Conservation (phyloP, 2,797 vertebrate genomes). For the Etheostoma perlongum region DNA sequence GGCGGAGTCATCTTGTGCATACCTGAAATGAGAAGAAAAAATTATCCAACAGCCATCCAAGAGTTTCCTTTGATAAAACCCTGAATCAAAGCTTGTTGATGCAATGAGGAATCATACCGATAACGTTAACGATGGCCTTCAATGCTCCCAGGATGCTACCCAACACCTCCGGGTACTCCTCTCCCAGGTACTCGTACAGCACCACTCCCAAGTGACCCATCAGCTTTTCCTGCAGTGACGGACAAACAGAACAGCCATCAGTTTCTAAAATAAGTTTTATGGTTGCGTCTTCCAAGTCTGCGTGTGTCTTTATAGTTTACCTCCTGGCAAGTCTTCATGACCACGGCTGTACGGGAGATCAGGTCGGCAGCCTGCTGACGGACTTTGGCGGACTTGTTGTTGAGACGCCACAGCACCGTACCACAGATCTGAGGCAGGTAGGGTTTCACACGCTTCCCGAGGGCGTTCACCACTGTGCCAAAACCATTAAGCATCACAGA, state of each 20-base stretch:
- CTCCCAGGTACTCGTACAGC: slow-evolving; percentile 98
- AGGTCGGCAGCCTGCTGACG: slow-evolving; percentile 98
- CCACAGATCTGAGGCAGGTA: slow-evolving; percentile 99
- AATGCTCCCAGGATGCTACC: slow-evolving; percentile 98
- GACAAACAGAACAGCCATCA: not conserved
- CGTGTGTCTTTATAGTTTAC: slow-evolving; percentile 68
- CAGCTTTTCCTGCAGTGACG: slow-evolving; percentile 92
- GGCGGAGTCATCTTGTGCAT: slow-evolving; percentile 99
- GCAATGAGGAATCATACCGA: slow-evolving; percentile 85
- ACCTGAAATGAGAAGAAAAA: slow-evolving; percentile 76
- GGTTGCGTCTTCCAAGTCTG: accelerated
- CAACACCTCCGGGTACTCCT: slow-evolving; percentile 98
- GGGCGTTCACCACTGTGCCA: slow-evolving; percentile 98
- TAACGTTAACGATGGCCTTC: slow-evolving; percentile 99
- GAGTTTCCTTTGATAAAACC: not conserved
- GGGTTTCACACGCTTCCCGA: slow-evolving; percentile 98
- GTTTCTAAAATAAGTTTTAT: not conserved
- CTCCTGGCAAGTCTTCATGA: slow-evolving; percentile 99
- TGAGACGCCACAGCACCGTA: slow-evolving; percentile 98
- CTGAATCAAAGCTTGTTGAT: not conserved
- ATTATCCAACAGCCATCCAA: accelerated
- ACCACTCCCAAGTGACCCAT: slow-evolving; percentile 99
- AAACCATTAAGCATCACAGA: slow-evolving; percentile 99
- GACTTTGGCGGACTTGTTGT: slow-evolving; percentile 99
- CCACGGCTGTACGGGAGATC: slow-evolving; percentile 98